Base-by-base conservation (phyloP, 2,888 invertebrate genomes). In the Euphydryas editha region DNA sequence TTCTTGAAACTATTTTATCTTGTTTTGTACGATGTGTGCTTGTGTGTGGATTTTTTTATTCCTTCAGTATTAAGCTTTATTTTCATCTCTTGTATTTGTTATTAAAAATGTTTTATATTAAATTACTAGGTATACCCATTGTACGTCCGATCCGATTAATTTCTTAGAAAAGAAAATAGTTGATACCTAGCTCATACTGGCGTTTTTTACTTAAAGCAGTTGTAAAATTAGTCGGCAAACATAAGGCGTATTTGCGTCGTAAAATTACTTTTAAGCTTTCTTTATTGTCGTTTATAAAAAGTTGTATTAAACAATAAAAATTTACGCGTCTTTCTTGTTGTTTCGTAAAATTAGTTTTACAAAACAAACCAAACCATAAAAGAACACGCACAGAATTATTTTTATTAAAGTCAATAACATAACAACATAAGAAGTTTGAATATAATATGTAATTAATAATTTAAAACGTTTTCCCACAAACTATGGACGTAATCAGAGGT, bases 241-340 rank as follows among this genome's bases (percentile, higher is more conserved):
- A 44, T 15, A n/a, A 15, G 11, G 39, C 11, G 15, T 15, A 44
- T n/a, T 44, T 44, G n/a, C 4, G n/a, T 44, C 15, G 1, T n/a
- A 44, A 44, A n/a, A 44, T 44, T n/a, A 47, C 13, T 47, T 20
- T 47, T 11, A 13, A 47, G 20, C 20, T 47, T 47, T 13, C 11
- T 13, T 47, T 47, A 20, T 17, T 20, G 47, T 47, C 20, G 20
- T 47, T 20, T 47, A 47, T 17, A 13, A 47, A 17, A 11, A 47
- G 42, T 44, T 44, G n/a, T 44, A 6, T 44, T n/a, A 44, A 44
- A 44, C n/a, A n/a, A 44, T n/a, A n/a, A n/a, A 15, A 44, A n/a
- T 44, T 44, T 44, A 44, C 42, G 42, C n/a, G 42, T 44, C 42
- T 44, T 44, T 15, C 42, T 44, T 44, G n/a, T 44, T 44, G 42